Percentiles rank a stretch among this genome's conserved stretches.
Conservation (phyloP, 2,797 vertebrate genomes). For the Nyctibius grandis region DNA sequence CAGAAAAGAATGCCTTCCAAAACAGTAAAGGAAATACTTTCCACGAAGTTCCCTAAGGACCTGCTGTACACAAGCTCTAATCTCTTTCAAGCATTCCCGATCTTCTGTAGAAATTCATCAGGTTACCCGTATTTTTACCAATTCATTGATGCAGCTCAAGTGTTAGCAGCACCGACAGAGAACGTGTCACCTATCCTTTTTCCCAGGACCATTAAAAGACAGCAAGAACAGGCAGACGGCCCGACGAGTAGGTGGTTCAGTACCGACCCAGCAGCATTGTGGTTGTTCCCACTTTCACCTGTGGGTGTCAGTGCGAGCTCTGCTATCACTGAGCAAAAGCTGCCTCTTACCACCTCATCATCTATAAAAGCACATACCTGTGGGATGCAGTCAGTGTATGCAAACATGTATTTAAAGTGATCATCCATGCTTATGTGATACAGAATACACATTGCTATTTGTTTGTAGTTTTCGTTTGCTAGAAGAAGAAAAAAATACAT, state of each 20-base stretch:
- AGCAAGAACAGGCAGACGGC: neutral
- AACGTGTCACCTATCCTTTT: neutral
- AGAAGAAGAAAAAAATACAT: neutral
- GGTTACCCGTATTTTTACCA: neutral
- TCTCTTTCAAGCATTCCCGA: neutral
- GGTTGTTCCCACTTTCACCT: slow-evolving; percentile 3
- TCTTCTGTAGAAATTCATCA: slow-evolving; percentile 18
- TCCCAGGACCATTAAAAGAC: neutral
- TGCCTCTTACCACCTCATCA: neutral
- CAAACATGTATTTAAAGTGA: slow-evolving; percentile 91
- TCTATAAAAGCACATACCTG: slow-evolving; percentile 77
- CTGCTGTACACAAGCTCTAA: slow-evolving; percentile 30
- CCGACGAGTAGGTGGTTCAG: neutral
- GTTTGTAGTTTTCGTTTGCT: slow-evolving; percentile 92
- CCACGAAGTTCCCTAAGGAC: slow-evolving; percentile 9
- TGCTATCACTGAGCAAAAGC: neutral
- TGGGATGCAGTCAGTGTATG: slow-evolving; percentile 91
- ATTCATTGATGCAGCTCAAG: neutral
- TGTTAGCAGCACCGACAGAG: neutral
- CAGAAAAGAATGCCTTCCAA: slow-evolving; percentile 49
- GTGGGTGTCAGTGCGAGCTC: slow-evolving; percentile 45
- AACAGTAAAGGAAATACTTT: slow-evolving; percentile 58
- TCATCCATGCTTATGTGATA: slow-evolving; percentile 95
- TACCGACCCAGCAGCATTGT: neutral
- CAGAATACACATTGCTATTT: slow-evolving; percentile 89